Conservation (phyloP, 2,888 invertebrate species). For the Aleiodes alternator region DNA sequence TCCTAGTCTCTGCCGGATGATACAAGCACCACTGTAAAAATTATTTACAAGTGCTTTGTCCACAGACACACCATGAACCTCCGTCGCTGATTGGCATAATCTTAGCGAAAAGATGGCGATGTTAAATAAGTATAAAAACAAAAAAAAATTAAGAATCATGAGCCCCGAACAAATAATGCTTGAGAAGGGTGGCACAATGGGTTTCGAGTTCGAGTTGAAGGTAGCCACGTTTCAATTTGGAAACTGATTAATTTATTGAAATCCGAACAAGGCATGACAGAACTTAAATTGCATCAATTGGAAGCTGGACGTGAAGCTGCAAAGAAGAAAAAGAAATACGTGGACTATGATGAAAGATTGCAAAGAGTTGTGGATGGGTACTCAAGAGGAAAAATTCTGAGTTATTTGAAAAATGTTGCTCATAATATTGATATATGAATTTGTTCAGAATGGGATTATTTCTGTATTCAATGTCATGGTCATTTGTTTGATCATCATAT, state of each 20-base stretch:
- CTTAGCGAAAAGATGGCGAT: no score
- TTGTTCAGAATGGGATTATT: no score
- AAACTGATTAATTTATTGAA: neutral
- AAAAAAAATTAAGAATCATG: slow-evolving; percentile 6
- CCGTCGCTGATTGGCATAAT: no score
- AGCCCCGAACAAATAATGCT: slow-evolving; percentile 6
- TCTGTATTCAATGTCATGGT: no score
- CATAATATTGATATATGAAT: neutral
- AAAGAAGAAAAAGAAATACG: neutral
- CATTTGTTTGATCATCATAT: no score
- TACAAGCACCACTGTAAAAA: no score
- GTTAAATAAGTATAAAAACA: no score
- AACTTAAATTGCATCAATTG: neutral
- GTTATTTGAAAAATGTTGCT: neutral
- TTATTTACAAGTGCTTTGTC: no score
- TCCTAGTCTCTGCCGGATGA: no score
- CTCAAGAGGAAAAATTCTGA: neutral
- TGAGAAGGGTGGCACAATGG: slow-evolving; percentile 13
- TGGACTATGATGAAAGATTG: neutral
- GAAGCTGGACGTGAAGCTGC: neutral
- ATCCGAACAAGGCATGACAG: neutral
- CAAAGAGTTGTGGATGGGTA: slow-evolving; percentile 3
- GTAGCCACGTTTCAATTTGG: neutral
- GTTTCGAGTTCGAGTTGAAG: neutral
- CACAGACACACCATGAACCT: no score